Conservation (phyloP, 2,888 invertebrate species). For the Dusona sp. region DNA sequence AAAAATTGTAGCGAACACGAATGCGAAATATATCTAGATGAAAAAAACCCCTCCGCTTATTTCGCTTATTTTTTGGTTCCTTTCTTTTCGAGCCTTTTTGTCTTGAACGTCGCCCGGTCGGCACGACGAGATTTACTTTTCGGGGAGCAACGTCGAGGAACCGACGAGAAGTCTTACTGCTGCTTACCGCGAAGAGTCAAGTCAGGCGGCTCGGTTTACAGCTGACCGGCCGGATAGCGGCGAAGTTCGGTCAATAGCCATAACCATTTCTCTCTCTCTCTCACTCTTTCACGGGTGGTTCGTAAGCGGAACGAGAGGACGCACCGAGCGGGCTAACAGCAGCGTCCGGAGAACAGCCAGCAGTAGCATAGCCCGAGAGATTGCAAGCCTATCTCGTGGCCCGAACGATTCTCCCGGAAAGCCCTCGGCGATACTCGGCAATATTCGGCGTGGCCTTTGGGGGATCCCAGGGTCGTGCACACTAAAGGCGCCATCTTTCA, state of each 20-base stretch:
- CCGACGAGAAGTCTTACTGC: conserved; percentile 68
- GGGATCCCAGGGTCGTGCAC: conserved; percentile 74
- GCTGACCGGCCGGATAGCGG: conserved; percentile 83
- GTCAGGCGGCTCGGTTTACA: conserved; percentile 79
- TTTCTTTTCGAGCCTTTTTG: conserved; percentile 37
- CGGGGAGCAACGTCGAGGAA: conserved; percentile 58
- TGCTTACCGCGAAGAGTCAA: conserved; percentile 55
- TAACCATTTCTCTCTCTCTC: conserved; percentile 72
- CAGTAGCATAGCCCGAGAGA: conserved; percentile 34
- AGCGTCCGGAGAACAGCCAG: conserved; percentile 32
- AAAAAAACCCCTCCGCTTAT: conserved; percentile 33
- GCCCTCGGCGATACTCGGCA: conserved; percentile 74
- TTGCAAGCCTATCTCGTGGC: conserved; percentile 59
- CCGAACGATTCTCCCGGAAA: conserved; percentile 59
- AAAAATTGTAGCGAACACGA: neutral
- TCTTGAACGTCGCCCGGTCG: conserved; percentile 44
- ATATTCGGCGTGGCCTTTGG: conserved; percentile 75
- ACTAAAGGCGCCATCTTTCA: conserved; percentile 63
- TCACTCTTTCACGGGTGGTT: conserved; percentile 23
- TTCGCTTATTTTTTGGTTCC: neutral
- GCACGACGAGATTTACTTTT: conserved; percentile 45
- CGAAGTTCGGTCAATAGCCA: conserved; percentile 83
- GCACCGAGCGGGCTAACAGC: conserved; percentile 24
- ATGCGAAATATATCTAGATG: neutral
- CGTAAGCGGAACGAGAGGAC: conserved; percentile 55